A percentile compares a stretch with the other conserved stretches of the same genome.
Evolutionary conservation across 2,797 vertebrate species (phyloP).

Genomic region (Sus cebifrons): DNA sequence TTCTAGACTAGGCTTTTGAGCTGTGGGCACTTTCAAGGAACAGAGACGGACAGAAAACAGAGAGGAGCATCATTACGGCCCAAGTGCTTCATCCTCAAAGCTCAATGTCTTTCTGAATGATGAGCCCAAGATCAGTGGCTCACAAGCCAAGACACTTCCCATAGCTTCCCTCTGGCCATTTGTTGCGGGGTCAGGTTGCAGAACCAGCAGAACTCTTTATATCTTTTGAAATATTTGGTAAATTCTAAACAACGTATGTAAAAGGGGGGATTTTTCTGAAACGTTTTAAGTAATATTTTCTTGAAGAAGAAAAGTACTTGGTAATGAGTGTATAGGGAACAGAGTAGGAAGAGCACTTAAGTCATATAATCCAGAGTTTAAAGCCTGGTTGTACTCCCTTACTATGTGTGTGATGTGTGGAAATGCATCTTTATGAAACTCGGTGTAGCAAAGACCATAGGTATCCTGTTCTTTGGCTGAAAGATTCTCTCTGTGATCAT

Average conservation of each 20-base stretch:
- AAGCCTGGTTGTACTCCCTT: background rate
- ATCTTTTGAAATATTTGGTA: conserved; percentile 38
- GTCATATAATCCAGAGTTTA: background rate
- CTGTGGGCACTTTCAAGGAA: background rate
- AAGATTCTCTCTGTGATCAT: background rate
- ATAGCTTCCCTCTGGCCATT: background rate
- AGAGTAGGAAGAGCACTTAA: background rate
- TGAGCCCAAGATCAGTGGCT: background rate
- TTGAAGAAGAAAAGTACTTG: background rate
- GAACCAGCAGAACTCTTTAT: background rate
- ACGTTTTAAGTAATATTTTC: background rate
- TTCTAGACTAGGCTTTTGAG: background rate
- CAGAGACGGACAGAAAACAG: background rate
- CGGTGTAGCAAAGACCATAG: background rate
- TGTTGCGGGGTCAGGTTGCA: background rate
- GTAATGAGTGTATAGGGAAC: background rate
- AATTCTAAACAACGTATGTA: conserved; percentile 12
- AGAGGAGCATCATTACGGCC: background rate
- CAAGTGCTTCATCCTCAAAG: background rate
- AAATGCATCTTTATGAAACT: background rate
- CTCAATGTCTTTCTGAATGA: background rate
- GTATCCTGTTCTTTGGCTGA: background rate
- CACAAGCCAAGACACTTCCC: background rate
- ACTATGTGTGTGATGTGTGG: background rate
- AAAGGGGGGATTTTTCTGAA: background rate